Conservation (phyloP, 2,888 invertebrate genomes). For the Drosophila buzzatii region DNA sequence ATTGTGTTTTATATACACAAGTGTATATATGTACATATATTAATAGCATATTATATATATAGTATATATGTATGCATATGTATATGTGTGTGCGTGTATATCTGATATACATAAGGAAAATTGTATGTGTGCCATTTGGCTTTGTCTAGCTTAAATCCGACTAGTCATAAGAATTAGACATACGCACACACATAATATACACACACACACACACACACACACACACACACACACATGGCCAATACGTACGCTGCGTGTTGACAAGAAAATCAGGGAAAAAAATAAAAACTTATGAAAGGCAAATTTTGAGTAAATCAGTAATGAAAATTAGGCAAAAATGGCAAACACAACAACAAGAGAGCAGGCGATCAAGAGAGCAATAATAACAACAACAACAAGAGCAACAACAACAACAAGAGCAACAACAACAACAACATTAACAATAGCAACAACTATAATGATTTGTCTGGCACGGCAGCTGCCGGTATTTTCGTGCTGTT, state of each 20-base stretch:
- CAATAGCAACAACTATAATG: constrained; percentile 29
- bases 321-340: constrained; percentile 49
- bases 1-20: constrained; percentile 27
- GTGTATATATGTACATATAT: not conserved
- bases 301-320: constrained; percentile 34
- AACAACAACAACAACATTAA: constrained; percentile 41
- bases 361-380: constrained; percentile 22
- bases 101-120: constrained; percentile 25
- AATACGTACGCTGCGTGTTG: constrained; percentile 24
- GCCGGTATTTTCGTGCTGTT: constrained; percentile 47
- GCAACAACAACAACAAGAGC: constrained; percentile 43
- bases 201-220: constrained; percentile 2
- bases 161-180: constrained; percentile 33
- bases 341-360: constrained; percentile 19
- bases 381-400: constrained; percentile 29
- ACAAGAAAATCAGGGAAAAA: constrained; percentile 31
- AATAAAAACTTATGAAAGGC: constrained; percentile 6
- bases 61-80: not conserved
- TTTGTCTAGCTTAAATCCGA: constrained; percentile 27
- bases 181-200: not conserved
- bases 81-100: not conserved
- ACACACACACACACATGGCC: constrained; percentile 1
- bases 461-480: constrained; percentile 52
- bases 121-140: constrained; percentile 30
- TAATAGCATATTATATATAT: not conserved